Percentiles rank a stretch among this genome's conserved stretches.
Evolutionary conservation across 2,797 vertebrate genomes (phyloP).

Genomic region (Echeneis naucrates): DNA sequence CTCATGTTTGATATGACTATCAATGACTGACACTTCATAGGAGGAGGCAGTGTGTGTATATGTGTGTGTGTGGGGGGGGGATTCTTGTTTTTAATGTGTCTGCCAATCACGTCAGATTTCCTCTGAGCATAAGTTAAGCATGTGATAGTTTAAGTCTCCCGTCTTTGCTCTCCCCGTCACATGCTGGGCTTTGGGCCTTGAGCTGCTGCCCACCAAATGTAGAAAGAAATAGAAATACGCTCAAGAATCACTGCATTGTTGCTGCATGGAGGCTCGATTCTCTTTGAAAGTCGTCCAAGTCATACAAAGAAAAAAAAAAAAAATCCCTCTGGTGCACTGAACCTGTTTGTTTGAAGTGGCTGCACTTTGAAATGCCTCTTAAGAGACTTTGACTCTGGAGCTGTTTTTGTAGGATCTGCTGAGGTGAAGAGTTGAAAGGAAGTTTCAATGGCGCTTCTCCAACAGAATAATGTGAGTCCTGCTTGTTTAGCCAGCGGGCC

Average conservation of each 20-base stretch:
- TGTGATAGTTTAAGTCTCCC: constrained; percentile 60
- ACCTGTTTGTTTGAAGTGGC: constrained; percentile 64
- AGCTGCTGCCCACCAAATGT: constrained; percentile 43
- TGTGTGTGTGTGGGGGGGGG: no score
- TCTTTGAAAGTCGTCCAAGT: constrained; percentile 59
- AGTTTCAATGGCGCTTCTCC: constrained; percentile 17
- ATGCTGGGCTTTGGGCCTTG: constrained; percentile 42
- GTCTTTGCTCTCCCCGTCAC: constrained; percentile 44
- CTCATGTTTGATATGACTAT: constrained; percentile 39
- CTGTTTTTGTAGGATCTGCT: constrained; percentile 25
- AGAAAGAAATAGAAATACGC: constrained; percentile 24
- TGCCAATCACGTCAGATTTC: constrained; percentile 65
- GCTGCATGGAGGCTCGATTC: constrained; percentile 26
- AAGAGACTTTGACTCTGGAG: constrained; percentile 43
- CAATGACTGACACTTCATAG: constrained; percentile 43
- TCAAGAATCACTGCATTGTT: constrained; percentile 17
- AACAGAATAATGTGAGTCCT: constrained; percentile 20
- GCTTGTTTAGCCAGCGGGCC: constrained; percentile 28
- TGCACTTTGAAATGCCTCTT: constrained; percentile 61
- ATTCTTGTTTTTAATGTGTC: constrained; percentile 66
- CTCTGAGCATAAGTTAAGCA: constrained; percentile 50
- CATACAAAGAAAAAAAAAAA: constrained; percentile 8
- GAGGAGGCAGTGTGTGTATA: constrained; percentile 52
- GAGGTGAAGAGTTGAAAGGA: constrained; percentile 50
- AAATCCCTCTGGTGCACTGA: constrained; percentile 45